Base-by-base conservation (phyloP, 2,888 invertebrate species). In the Apantesis nais region DNA sequence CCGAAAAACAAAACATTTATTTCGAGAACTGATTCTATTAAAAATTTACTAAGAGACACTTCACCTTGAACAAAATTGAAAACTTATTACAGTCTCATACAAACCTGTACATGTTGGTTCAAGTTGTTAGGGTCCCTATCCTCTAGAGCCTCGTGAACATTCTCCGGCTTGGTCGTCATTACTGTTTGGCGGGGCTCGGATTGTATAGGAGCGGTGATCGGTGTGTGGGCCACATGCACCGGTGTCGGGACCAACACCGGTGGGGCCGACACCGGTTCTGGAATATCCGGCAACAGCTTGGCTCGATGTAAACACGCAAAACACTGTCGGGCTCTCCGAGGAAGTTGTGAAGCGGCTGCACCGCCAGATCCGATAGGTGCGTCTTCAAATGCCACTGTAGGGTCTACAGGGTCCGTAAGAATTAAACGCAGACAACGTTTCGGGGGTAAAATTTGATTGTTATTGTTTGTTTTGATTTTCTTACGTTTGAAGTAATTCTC, bases 41-140 rank as follows among this genome's bases (percentile, higher is more conserved):
- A 62, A 39, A 29, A 52, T 68, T 67, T 52, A 68, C 52, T 8
- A 31, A 11, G 22, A 37, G 55, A 9, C 12, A n/a, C n/a, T 41
- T 48, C 31, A 39, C 39, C 25, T 55, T 62, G 29, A 63, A 55
- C 14, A 22, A 14, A 37, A 52, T n/a, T 29, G 8, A n/a, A 55
- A 41, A 39, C n/a, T 29, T 55, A 12, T 3, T 7, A 25, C 22
- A 39, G 48, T 19, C 55, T 41, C 22, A 67, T 41, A 71, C 80
- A 84, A 89, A 97, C 97, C 96, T 97, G 97, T 66, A 97, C 92
- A 88, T 97, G 97, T 73, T 96, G 95, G 84, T 97, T 97, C 74
- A 97, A 88, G 74, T 94, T 95, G 81, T 97, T 97, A 0, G 97
- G 97, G 85, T 97, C 97, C 75, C 97, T 89, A 81, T 97, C 97